Percentiles rank a stretch among this genome's conserved stretches.
Evolutionary conservation across 1,140 invertebrate species (phyloP).

Genomic region (Drosophila oshimai): DNA sequence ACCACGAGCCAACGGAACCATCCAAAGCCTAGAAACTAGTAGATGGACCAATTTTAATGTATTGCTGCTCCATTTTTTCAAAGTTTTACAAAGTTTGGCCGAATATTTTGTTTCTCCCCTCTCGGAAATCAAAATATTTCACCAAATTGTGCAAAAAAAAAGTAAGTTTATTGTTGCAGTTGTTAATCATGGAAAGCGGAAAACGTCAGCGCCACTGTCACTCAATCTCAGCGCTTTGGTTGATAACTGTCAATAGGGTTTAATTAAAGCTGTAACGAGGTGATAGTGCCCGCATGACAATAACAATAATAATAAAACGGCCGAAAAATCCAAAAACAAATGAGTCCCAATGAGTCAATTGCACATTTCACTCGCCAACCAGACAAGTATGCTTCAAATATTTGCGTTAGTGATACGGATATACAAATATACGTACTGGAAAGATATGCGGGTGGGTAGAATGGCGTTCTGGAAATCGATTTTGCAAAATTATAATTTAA

Average conservation of each 20-base stretch:
- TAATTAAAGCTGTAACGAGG: slow-evolving; percentile 62
- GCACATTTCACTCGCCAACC: slow-evolving; percentile 15
- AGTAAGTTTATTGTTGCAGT: background rate
- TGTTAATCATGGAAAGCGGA: background rate
- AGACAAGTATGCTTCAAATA: slow-evolving; percentile 60
- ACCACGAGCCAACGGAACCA: background rate
- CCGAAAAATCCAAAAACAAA: slow-evolving; percentile 9
- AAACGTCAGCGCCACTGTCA: slow-evolving; percentile 35
- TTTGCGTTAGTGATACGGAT: slow-evolving; percentile 49
- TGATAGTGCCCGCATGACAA: slow-evolving; percentile 42
- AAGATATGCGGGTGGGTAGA: slow-evolving; percentile 4
- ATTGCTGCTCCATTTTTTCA: background rate
- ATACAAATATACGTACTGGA: background rate
- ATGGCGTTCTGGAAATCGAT: slow-evolving; percentile 1
- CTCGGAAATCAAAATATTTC: slow-evolving; percentile 22
- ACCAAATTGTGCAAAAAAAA: slow-evolving; percentile 28
- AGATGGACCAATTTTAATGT: background rate
- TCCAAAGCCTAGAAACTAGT: background rate
- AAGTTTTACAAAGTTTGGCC: slow-evolving; percentile 19
- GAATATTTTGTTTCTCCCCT: slow-evolving; percentile 19
- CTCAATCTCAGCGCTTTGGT: slow-evolving; percentile 27
- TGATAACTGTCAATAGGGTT: slow-evolving; percentile 50
- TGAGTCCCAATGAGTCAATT: slow-evolving; percentile 14
- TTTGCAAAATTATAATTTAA: background rate
- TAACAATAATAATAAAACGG: slow-evolving; percentile 44